Conservation (phyloP, 2,113 vertebrate genomes). For the Daboia siamensis region DNA sequence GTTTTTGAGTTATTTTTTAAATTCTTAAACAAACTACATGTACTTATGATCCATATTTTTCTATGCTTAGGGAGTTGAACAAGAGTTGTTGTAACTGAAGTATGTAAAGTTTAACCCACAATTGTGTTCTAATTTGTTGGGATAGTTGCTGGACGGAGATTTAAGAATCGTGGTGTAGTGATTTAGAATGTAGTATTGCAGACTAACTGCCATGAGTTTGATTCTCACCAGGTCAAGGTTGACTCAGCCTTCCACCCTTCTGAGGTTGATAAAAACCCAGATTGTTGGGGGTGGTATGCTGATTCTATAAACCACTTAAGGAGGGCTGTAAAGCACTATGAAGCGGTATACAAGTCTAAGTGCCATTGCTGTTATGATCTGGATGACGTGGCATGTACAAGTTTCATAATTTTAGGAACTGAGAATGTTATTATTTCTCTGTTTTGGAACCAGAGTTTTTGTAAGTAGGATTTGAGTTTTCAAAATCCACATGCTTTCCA, state of each 20-base stretch:
- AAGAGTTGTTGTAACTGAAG: neutral
- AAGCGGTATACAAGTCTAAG: too few relatives aligned
- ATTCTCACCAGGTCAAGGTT: too few relatives aligned
- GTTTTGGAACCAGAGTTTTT: neutral
- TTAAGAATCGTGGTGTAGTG: neutral
- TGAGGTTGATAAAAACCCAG: too few relatives aligned
- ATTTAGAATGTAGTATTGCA: too few relatives aligned
- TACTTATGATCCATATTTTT: neutral
- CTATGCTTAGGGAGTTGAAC: fast-evolving
- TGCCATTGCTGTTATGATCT: neutral
- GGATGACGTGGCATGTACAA: neutral
- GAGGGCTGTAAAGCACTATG: too few relatives aligned
- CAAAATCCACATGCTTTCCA: neutral
- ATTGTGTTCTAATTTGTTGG: neutral
- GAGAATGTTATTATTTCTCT: neutral
- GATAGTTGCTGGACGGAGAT: neutral
- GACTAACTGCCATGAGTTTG: neutral
- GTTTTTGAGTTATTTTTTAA: neutral
- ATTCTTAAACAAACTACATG: neutral
- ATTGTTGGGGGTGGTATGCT: too few relatives aligned
- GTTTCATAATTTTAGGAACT: neutral
- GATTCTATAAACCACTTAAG: too few relatives aligned
- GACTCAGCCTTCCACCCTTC: too few relatives aligned
- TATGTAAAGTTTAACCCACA: neutral
- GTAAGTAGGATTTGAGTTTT: neutral